Base-by-base conservation (phyloP, 1,140 invertebrate species). In the Heliconius hewitsoni region DNA sequence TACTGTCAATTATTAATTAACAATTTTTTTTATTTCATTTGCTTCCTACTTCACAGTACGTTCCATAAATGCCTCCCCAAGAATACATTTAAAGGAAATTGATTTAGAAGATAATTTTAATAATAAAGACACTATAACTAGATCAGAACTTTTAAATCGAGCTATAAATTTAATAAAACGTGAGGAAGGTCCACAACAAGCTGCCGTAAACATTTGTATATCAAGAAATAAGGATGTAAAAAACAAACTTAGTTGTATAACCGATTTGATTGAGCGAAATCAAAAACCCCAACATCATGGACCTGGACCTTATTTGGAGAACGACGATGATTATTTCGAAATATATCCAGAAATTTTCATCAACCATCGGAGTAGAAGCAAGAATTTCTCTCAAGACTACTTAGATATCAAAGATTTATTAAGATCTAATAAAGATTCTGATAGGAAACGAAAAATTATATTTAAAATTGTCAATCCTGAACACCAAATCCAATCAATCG, bases 341-440 rank as follows among this genome's bases (percentile, higher is more conserved):
- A n/a, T 39, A 8, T 72, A 72, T 39, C 30, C 39, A 46, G 73
- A 70, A 50, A 18, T 42, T 66, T 70, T 37, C 23, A 74, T 66
- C 27, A 42, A n/a, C 70, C 11, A 46, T 37, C 30, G 34, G 1
- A 19, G 71, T 2, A 50, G 50, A 57, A 37, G 18, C 27, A 74
- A 57, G 34, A 77, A 81, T 4, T 81, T 81, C 30, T 81, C 79
- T 0, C 71, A 81, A 60, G 79, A 80, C 8, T 80, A 80, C 23
- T n/a, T 80, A 46, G 79, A 80, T 18, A 57, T 80, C 23, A 73
- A 73, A 5, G 79, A 80, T 13, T 23, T 81, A 18, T 72, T 81
- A 11, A 42, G 76, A 66, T 60, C 60, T 0, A 57, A 81, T 27
- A 16, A 9, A 2, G 23, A 60, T 19, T 30, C 9, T 18, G 27